Evolutionary conservation across 2,113 vertebrate species (phyloP), one percentile per base, ranked within the genome.

Genomic region (Ctenodactylus gundi): DNA sequence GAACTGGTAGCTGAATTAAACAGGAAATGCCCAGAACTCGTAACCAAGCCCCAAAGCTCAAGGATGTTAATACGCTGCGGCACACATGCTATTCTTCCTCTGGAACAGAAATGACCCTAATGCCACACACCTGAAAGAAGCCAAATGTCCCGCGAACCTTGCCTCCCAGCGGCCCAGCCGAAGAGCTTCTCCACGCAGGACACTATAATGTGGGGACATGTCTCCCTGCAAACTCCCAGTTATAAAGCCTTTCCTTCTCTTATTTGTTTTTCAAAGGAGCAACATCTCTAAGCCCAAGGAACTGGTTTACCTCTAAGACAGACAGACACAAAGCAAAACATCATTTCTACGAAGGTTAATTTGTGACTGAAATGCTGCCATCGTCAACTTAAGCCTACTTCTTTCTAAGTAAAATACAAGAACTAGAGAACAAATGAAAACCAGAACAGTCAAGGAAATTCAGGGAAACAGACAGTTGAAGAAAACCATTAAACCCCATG

Each of bases 291-390:
- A 91, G 88, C 39, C 96, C 51, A 93, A 85, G 97, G 88, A 97
- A 75, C 27, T 64, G 81, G 88, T 76, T 97, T 82, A 13, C 57
- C 94, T 96, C 95, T 96, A 92, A 97, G 88, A 90, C 72, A 90
- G 70, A 94, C 73, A 94, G 49, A 93, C 72, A 77, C 0, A 90
- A 34, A 97, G 80, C 2, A 4, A 44, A 93, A 92, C 92, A 41
- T 80, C 57, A 95, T 94, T 94, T 95, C 72, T 80, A 89, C 82
- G 27, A 68, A 89, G n/a, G 39, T 72, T 76, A 86, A 83, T 77
- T 76, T 76, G 81, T 46, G 53, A 95, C 88, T 94, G 72, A 96
- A 98, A 96, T 65, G 31, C 84, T 80, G 65, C 88, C 84, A 10
- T 92, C 90, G 95, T 78, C 4, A 49, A 95, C 92, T 92, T 20